phyloP scores from a whole-genome alignment of 1,140 invertebrate genomes.

The Littorina saxatilis region DNA sequence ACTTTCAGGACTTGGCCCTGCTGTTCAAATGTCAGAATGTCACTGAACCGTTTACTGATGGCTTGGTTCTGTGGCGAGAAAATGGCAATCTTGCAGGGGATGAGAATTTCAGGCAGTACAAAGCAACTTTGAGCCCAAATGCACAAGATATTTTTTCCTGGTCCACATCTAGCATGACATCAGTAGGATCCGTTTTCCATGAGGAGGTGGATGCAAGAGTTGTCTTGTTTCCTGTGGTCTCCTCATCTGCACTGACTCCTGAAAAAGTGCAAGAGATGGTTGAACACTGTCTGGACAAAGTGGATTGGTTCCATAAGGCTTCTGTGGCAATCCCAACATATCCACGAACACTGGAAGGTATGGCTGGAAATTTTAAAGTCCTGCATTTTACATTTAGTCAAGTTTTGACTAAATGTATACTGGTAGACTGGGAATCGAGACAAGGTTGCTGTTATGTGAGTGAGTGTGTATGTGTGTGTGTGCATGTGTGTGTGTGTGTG shows the following conservation, averaged over 20 bases:
- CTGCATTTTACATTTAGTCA: too few species aligned
- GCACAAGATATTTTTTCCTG: too few species aligned
- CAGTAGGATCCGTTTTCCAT: too few species aligned
- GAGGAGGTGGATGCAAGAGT: neutral
- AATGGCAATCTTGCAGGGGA: neutral
- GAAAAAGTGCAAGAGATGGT: neutral
- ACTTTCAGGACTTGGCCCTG: too few species aligned
- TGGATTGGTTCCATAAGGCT: neutral
- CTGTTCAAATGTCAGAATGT: too few species aligned
- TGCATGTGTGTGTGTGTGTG: too few species aligned
- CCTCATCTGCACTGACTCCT: neutral
- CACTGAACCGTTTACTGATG: neutral
- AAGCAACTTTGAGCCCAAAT: neutral
- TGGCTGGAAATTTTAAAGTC: too few species aligned
- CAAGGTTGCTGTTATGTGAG: too few species aligned
- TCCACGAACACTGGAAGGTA: neutral
- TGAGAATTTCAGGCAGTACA: neutral
- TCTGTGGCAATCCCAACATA: slow-evolving; percentile 11
- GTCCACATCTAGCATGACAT: too few species aligned
- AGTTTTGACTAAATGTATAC: too few species aligned
- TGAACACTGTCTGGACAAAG: neutral
- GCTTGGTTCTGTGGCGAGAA: slow-evolving; percentile 11
- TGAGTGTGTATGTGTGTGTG: too few species aligned
- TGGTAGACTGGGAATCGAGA: too few species aligned
- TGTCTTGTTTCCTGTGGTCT: neutral